Percentiles rank a stretch among this genome's conserved stretches.
Conservation (phyloP, 2,797 vertebrate genomes). For the Sebastes reedi region DNA sequence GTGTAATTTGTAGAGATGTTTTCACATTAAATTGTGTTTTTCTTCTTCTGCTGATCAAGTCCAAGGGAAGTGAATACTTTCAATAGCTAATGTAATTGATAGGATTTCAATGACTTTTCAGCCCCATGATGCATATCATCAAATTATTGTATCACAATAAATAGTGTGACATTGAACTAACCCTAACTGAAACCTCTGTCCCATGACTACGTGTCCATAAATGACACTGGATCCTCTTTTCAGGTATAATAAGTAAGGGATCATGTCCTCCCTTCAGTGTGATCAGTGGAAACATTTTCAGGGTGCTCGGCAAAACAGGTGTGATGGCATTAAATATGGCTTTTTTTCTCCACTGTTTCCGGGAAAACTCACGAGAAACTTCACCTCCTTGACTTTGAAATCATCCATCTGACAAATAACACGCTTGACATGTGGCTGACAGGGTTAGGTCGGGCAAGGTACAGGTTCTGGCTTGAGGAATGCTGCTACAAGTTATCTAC, state of each 20-base stretch:
- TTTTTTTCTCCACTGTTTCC: neutral
- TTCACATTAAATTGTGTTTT: neutral
- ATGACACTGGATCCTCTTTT: conserved; percentile 20
- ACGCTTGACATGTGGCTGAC: neutral
- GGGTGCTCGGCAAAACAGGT: neutral
- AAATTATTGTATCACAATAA: neutral
- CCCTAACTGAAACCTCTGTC: conserved; percentile 1
- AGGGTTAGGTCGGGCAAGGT: too few relatives aligned
- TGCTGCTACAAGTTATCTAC: neutral
- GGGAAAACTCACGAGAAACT: neutral
- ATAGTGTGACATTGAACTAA: neutral
- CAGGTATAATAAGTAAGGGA: too few relatives aligned
- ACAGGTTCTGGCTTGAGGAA: neutral
- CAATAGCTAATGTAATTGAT: neutral
- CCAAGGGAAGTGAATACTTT: neutral
- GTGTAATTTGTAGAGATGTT: neutral
- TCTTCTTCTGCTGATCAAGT: neutral
- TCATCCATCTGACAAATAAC: neutral
- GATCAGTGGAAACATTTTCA: neutral
- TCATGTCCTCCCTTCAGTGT: conserved; percentile 1
- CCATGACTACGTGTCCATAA: neutral
- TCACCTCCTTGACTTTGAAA: neutral
- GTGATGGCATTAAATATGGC: neutral
- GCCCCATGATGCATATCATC: neutral
- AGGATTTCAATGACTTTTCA: neutral